Base-by-base conservation (phyloP, 1,140 invertebrate genomes). In the Orius insidiosus region DNA sequence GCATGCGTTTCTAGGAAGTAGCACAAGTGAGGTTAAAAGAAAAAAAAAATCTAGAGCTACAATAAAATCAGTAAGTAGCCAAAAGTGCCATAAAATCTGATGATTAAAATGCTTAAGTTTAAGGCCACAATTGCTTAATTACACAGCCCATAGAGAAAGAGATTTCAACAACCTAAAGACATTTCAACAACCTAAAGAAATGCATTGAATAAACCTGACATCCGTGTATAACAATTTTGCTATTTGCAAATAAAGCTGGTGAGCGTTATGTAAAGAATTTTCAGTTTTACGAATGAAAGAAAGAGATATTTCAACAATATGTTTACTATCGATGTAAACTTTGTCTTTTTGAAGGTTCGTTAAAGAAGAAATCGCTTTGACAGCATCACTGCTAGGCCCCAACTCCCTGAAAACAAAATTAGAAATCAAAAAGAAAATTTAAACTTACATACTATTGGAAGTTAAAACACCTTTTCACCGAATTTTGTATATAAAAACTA, bases 241-340 rank as follows among this genome's bases (percentile, higher is more conserved):
- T 2, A 56, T 34, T 11, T 47, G 48, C 7, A 52, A 47, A 15
- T 56, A 38, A 14, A 58, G 44, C 19, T 51, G 34, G 43, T 54
- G 45, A 43, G 60, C 62, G 33, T 68, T 68, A 46, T 68, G 66
- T 38, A 69, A 53, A 1, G 67, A 69, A 54, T 67, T 68, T 9
- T 59, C 61, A 4, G 66, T 63, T 33, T 66, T 64, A 41, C 60
- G 61, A n/a, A 69, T 64, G 8, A 63, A 53, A 41, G 58, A 56
- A 3, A 68, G 56, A 10, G 63, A 58, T 36, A 60, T 55, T 47
- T 68, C 67, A n/a, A 68, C 56, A 14, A 63, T 59, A 7, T 54
- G 52, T 47, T 61, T 63, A 8, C 66, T 46, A 24, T 67, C 66
- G 3, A 54, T 47, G 48, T 66, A 69, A 42, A 65, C 62, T 46